Conservation (phyloP, 2,797 vertebrate genomes). For the Garrulus glandarius region DNA sequence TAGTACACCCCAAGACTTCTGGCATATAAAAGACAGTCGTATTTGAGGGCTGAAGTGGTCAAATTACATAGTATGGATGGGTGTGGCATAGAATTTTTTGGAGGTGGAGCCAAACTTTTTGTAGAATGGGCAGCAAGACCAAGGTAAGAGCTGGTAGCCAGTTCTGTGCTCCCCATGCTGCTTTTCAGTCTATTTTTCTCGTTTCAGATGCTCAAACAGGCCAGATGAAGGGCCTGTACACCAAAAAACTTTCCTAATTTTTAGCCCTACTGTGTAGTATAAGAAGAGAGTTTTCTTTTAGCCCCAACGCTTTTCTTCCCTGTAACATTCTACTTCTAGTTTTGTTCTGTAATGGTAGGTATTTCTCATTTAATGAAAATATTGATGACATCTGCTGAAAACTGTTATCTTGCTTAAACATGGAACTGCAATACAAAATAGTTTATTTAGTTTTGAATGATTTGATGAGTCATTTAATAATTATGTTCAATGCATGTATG, state of each 20-base stretch:
- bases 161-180: neutral
- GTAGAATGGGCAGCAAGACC: neutral
- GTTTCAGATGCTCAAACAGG: neutral
- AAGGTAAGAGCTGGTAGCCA: neutral
- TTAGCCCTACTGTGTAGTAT: neutral
- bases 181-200: neutral
- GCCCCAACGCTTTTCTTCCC: neutral
- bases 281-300: neutral
- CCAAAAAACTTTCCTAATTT: neutral
- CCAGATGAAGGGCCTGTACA: neutral
- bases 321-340: neutral
- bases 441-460: neutral
- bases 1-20: neutral
- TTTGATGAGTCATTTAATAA: conserved; percentile 18
- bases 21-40: rapidly evolving
- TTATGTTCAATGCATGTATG: neutral
- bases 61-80: neutral
- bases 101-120: neutral
- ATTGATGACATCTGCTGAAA: neutral
- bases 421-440: neutral
- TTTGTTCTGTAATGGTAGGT: neutral
- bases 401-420: neutral
- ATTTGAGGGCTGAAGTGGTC: neutral
- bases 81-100: neutral
- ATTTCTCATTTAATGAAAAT: neutral